A percentile compares a stretch with the other conserved stretches of the same genome.
Evolutionary conservation across 2,113 vertebrate genomes (phyloP).

Genomic region (Odocoileus virginianus): DNA sequence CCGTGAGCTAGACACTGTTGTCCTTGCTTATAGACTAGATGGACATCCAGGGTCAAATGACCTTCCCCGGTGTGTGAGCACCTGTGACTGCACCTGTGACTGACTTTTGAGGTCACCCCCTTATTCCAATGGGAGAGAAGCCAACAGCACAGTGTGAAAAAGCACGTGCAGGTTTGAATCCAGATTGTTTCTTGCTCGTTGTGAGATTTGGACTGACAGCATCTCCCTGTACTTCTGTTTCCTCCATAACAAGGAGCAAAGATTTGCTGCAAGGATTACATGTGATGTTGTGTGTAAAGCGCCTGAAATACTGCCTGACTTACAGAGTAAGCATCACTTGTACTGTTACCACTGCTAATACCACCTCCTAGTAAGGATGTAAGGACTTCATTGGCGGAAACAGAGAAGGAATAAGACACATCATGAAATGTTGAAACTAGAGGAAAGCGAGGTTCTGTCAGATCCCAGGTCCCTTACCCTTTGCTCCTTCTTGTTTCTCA

Average conservation of each 20-base stretch:
- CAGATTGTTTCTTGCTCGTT: not conserved
- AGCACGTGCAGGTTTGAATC: not conserved
- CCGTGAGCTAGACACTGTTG: accelerated
- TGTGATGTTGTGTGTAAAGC: accelerated
- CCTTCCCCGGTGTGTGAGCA: too few species aligned
- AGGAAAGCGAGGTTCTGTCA: accelerated
- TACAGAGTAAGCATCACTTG: not conserved
- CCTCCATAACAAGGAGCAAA: too few species aligned
- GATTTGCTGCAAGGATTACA: accelerated
- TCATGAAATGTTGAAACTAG: accelerated
- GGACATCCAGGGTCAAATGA: not conserved
- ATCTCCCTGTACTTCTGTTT: accelerated
- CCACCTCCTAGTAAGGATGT: accelerated
- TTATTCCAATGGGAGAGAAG: accelerated
- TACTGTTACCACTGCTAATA: not conserved
- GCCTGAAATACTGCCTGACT: accelerated
- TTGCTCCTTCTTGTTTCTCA: not conserved
- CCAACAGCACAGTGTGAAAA: not conserved
- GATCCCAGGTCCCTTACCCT: not conserved
- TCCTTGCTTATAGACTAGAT: not conserved
- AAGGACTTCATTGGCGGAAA: not conserved
- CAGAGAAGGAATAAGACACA: not conserved
- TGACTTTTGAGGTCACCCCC: not conserved
- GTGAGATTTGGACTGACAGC: not conserved
- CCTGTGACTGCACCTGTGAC: too few species aligned